Evolutionary conservation across 2,797 vertebrate genomes (phyloP), one percentile per base, ranked within the genome.

Genomic region (Sebastolobus altivelis): DNA sequence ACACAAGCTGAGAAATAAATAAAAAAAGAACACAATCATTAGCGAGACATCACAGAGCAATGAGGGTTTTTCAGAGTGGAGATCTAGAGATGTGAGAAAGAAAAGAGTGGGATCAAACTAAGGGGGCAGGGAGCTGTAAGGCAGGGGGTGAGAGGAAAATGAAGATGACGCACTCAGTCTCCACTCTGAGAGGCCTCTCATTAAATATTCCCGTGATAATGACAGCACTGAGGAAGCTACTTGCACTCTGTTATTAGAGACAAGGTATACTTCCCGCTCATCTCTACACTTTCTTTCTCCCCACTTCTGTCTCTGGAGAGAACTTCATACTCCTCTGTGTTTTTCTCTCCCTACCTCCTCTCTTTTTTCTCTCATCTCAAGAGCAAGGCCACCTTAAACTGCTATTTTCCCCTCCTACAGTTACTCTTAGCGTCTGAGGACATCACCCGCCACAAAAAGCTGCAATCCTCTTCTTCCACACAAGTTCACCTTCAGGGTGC

Each of bases 151-250:
- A 76, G 74, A 25, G 31, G 68, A 85, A 77, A 82, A 77, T 62
- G 68, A 76, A 65, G 87, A 87, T 75, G 85, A 84, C 65, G 43
- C 82, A 79, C 82, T 90, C 81, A 77, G 85, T 62, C 74, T 81
- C 49, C 67, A 55, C 82, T 82, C 76, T n/a, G 61, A 88, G 83
- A 86, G 66, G 74, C 69, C 77, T 81, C 83, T 85, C 81, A 75
- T 92, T 80, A 86, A 72, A 79, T 67, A 81, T 70, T 87, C 71
- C 72, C 20, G 1, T 63, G 68, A 67, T 86, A 79, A 91, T 81
- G 76, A 75, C 83, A 72, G 73, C 75, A 37, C 29, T 16, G 60
- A 88, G 54, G 73, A 77, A 82, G 60, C 72, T 60, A 25, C 83
- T 82, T 62, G 2, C 52, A 63, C 75, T 68, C 72, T 69, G 66